Percentiles rank a stretch among this genome's conserved stretches.
Evolutionary conservation across 2,113 vertebrate genomes (phyloP).

Genomic region (Onychostruthus taczanowskii): DNA sequence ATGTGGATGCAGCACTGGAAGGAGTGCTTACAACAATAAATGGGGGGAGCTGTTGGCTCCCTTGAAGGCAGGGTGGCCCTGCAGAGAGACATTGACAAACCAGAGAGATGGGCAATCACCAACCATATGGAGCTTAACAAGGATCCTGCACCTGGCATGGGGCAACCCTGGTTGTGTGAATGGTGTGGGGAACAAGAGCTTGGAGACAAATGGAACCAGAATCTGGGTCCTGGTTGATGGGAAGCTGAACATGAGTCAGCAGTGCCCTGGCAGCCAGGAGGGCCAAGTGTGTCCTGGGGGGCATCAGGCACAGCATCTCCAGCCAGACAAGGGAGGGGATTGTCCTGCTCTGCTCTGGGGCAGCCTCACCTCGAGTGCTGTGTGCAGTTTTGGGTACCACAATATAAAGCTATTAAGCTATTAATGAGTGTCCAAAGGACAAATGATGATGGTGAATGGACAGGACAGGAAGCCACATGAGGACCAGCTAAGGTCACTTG

Average conservation of each 20-base stretch:
- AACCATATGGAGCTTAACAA: not conserved
- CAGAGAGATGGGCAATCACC: not conserved
- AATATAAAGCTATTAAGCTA: not conserved
- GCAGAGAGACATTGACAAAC: accelerated
- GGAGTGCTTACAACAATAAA: not conserved
- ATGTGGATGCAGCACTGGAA: not conserved
- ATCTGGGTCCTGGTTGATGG: not conserved
- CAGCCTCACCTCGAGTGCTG: accelerated
- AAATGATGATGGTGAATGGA: not conserved
- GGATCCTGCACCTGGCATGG: not conserved
- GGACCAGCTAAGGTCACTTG: not conserved
- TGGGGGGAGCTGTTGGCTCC: not conserved
- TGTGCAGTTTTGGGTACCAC: accelerated
- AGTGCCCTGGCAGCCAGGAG: not conserved
- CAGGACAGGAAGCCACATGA: not conserved
- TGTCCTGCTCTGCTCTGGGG: not conserved
- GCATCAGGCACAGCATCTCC: not conserved
- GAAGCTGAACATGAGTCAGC: not conserved
- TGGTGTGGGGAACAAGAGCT: not conserved
- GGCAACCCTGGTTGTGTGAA: not conserved
- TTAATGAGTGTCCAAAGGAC: not conserved
- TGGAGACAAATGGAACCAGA: not conserved
- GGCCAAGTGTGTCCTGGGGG: accelerated
- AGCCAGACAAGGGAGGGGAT: not conserved
- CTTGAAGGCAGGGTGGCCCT: not conserved